Evolutionary conservation across 2,888 invertebrate species (phyloP).

Genomic region (Beris chalybata): DNA sequence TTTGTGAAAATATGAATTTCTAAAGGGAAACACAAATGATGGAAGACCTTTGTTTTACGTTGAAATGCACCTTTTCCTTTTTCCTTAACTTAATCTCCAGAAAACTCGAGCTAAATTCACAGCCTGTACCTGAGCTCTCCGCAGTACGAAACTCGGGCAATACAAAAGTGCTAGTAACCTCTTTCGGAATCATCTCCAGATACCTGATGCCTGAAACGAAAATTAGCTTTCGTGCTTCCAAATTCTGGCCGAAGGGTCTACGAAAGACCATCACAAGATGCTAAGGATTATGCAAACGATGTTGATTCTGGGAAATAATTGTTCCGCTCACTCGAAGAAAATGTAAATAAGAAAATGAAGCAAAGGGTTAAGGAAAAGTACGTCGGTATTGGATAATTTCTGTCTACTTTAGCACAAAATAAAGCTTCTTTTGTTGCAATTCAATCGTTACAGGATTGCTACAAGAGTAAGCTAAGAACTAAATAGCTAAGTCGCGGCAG

Average conservation of each 20-base stretch:
- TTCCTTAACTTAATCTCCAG: too few species aligned
- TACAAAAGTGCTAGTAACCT: too few species aligned
- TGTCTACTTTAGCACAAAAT: too few species aligned
- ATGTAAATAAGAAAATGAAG: slow-evolving; percentile 33
- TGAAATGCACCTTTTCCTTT: slow-evolving; percentile 30
- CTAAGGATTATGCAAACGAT: slow-evolving; percentile 34
- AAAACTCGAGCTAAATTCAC: too few species aligned
- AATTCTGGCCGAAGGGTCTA: slow-evolving; percentile 15
- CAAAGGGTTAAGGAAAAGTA: too few species aligned
- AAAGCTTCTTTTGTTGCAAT: too few species aligned
- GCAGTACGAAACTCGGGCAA: too few species aligned
- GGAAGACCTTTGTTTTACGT: slow-evolving; percentile 30
- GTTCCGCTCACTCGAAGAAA: slow-evolving; percentile 28
- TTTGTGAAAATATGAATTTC: slow-evolving; percentile 22
- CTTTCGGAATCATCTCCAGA: not conserved
- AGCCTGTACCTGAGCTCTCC: too few species aligned
- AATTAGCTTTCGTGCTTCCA: slow-evolving; percentile 31
- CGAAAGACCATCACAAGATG: not conserved
- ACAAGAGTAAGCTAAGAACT: too few species aligned
- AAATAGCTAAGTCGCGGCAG: too few species aligned
- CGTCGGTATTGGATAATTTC: too few species aligned
- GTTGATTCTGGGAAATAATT: slow-evolving; percentile 32
- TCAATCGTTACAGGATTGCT: too few species aligned
- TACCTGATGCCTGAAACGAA: slow-evolving; percentile 25
- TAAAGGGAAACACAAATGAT: slow-evolving; percentile 12